Conservation (phyloP, 2,797 vertebrate genomes). For the Phrynocephalus vlangalii region DNA sequence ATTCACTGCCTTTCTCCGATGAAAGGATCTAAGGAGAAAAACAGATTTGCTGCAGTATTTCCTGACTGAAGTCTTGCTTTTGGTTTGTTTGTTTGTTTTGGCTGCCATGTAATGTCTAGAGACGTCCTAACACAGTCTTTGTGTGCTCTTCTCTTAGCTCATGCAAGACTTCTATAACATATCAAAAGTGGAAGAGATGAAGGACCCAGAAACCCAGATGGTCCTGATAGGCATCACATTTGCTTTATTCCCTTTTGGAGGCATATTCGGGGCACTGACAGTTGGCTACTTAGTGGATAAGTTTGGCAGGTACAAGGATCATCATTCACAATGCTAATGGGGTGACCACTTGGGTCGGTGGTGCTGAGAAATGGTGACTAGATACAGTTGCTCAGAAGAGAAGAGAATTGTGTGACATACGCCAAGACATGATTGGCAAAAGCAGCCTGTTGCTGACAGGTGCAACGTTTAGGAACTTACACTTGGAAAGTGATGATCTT, state of each 20-base stretch:
- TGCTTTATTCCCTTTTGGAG: slow-evolving; percentile 7
- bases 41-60: too few species aligned
- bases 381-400: too few species aligned
- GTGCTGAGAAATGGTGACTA: too few species aligned
- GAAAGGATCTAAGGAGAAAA: too few species aligned
- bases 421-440: too few species aligned
- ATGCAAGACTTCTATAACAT: slow-evolving; percentile 3
- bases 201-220: not conserved
- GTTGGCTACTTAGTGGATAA: not conserved
- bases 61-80: not conserved
- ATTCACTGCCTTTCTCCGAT: too few species aligned
- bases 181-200: not conserved
- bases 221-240: not conserved
- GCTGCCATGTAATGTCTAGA: not conserved
- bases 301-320: not conserved
- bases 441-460: too few species aligned
- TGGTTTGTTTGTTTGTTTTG: too few species aligned
- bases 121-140: not conserved
- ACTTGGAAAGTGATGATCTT: not conserved
- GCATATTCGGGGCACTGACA: not conserved
- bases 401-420: too few species aligned
- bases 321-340: too few species aligned
- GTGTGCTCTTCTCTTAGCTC: not conserved
- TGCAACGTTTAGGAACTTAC: not conserved
- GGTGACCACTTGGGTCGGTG: too few species aligned